phyloP scores from a whole-genome alignment of 2,797 vertebrate species.

The Ptychobarbus kaznakovi region DNA sequence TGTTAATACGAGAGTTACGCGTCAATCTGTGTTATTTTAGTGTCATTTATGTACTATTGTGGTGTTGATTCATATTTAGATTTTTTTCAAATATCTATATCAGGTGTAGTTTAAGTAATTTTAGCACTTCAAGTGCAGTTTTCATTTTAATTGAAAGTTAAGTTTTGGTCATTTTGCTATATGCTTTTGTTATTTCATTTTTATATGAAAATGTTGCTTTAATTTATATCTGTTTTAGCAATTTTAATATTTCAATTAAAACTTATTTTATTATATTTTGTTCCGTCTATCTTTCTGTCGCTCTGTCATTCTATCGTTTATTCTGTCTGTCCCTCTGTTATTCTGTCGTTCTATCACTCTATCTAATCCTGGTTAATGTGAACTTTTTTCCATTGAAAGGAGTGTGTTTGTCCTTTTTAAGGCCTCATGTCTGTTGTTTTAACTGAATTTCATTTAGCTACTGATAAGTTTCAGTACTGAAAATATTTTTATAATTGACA shows the following conservation, averaged over 20 bases:
- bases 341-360: background rate
- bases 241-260: background rate
- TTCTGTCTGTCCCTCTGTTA: background rate
- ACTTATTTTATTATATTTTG: too few species aligned
- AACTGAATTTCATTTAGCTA: background rate
- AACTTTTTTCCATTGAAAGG: background rate
- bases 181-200: background rate
- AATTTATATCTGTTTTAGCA: background rate
- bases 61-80: background rate
- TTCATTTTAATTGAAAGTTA: too few species aligned
- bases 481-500: background rate
- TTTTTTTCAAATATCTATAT: too few species aligned
- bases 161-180: background rate
- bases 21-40: background rate
- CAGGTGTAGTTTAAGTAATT: too few species aligned
- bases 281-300: background rate
- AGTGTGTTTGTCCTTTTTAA: background rate
- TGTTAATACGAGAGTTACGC: background rate
- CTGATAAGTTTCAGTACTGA: background rate
- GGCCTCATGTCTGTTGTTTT: too few species aligned
- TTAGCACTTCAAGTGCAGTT: too few species aligned
- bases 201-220: background rate
- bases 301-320: background rate
- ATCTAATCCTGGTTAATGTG: background rate
- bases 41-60: background rate